phyloP scores from a whole-genome alignment of 2,797 vertebrate species.

The Percopsis omiscomaycus region DNA sequence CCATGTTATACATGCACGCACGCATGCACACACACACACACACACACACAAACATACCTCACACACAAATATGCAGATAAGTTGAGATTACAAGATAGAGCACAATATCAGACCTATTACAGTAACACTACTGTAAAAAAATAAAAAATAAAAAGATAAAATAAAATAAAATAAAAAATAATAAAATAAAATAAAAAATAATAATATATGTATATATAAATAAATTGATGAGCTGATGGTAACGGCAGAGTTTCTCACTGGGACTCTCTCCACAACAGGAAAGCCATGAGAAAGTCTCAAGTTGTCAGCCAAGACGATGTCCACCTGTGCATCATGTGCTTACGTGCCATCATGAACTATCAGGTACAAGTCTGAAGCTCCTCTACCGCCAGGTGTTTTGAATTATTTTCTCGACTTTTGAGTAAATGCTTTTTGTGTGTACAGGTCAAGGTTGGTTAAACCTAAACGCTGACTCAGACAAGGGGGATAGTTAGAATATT shows the following conservation, averaged over 20 bases:
- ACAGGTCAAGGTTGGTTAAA: neutral
- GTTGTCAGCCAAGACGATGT: constrained; percentile 85
- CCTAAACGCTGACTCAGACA: too few relatives aligned
- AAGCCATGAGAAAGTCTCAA: constrained; percentile 81
- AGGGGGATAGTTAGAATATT: too few relatives aligned
- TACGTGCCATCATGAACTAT: constrained; percentile 98
- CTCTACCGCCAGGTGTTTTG: too few relatives aligned
- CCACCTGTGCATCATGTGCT: constrained; percentile 94
- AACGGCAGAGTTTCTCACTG: constrained; percentile 35
- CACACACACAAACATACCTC: constrained; percentile 2
- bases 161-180: too few relatives aligned
- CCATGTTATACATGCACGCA: constrained; percentile 1
- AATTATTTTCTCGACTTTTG: neutral
- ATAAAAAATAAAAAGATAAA: too few relatives aligned
- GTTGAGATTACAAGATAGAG: neutral
- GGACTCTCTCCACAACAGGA: constrained; percentile 81
- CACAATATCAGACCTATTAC: neutral
- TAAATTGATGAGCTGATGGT: too few relatives aligned
- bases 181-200: too few relatives aligned
- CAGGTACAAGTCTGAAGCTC: constrained; percentile 76
- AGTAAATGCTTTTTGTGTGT: constrained; percentile 11
- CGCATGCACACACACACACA: constrained; percentile 3
- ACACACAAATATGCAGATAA: constrained; percentile 5
- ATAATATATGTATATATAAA: neutral
- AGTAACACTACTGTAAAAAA: neutral